These are phyloP conservation scores for Muntiacus muntjak DNA, from an alignment of 2,113 vertebrate genomes.

Conservation along the genomic window DNA sequence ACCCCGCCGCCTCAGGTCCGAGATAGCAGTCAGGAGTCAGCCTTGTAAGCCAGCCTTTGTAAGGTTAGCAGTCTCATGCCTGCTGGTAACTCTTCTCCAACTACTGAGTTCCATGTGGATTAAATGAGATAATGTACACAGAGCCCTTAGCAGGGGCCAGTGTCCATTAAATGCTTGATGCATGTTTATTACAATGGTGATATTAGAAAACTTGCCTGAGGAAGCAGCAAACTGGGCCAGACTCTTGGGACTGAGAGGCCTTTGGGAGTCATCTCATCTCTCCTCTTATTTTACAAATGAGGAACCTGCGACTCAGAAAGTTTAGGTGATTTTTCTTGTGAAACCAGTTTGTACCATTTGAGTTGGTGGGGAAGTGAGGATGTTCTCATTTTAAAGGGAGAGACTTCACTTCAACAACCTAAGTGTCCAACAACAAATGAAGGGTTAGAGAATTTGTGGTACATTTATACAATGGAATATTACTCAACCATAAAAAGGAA, in stretches of 20 bases:
- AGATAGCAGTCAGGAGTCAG: background rate
- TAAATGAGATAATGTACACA: background rate
- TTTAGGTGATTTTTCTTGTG: background rate
- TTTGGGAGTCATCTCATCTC: background rate
- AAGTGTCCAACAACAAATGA: background rate
- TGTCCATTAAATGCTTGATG: background rate
- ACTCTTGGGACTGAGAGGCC: background rate
- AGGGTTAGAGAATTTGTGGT: background rate
- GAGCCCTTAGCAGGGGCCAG: background rate
- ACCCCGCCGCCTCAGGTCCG: fast-evolving
- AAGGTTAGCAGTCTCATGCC: background rate
- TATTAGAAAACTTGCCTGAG: background rate
- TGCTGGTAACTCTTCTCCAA: background rate
- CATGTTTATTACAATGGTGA: background rate
- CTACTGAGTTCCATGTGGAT: background rate
- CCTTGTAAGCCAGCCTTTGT: background rate
- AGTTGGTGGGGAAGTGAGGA: background rate
- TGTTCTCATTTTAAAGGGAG: background rate
- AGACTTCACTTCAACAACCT: background rate
- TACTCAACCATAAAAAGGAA: background rate
- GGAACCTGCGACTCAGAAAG: background rate
- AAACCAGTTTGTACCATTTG: background rate
- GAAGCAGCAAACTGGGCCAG: background rate
- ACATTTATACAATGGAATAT: background rate
- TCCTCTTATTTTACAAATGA: background rate